Evolutionary conservation across 2,797 vertebrate species (phyloP).

Genomic region (Sebastes minor): DNA sequence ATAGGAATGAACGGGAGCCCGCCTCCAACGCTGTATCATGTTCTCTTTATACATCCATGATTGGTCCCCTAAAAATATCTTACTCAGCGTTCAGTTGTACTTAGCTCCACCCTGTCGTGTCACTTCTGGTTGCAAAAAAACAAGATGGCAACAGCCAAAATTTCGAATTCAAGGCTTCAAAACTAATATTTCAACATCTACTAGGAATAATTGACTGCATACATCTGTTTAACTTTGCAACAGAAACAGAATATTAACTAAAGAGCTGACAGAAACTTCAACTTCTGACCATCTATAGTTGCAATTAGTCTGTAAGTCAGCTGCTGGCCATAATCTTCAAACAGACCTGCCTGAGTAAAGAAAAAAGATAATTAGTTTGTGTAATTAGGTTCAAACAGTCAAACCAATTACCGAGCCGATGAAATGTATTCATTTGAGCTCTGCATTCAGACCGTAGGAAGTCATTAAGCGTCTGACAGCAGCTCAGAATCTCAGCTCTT

Average conservation of each 20-base stretch:
- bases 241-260: neutral
- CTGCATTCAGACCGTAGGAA: slow-evolving; percentile 5
- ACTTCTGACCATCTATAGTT: neutral
- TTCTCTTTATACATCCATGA: too few species aligned
- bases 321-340: slow-evolving; percentile 25
- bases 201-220: too few species aligned
- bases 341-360: slow-evolving; percentile 8
- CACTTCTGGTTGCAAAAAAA: too few species aligned
- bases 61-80: too few species aligned
- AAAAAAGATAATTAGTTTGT: slow-evolving; percentile 52
- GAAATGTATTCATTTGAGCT: slow-evolving; percentile 50
- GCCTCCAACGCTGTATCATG: too few species aligned
- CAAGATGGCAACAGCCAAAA: too few species aligned
- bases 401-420: slow-evolving; percentile 64
- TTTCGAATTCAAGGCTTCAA: too few species aligned
- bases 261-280: neutral
- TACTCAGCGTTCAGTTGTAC: too few species aligned
- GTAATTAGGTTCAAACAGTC: slow-evolving; percentile 70
- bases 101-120: too few species aligned
- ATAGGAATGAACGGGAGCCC: too few species aligned
- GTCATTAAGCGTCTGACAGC: slow-evolving; percentile 49
- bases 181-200: too few species aligned
- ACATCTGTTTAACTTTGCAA: neutral
- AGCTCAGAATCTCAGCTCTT: slow-evolving; percentile 16
- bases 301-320: neutral